A percentile compares a stretch with the other conserved stretches of the same genome.
These are phyloP conservation scores for Felis catus DNA, from an alignment of 2,113 vertebrate species.

Conservation along the genomic window DNA sequence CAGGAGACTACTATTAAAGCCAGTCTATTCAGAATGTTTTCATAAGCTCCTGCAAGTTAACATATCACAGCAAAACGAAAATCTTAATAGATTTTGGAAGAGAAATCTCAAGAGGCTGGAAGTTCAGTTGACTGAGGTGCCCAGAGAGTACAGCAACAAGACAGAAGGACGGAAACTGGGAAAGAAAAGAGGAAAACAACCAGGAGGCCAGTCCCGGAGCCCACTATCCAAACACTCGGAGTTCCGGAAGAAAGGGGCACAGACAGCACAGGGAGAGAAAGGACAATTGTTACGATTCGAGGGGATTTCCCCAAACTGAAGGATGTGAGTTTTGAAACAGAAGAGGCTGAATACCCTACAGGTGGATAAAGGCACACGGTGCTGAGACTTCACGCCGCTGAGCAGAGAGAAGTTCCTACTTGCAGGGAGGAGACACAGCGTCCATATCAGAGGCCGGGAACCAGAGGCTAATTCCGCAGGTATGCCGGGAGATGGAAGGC, in stretches of 20 bases:
- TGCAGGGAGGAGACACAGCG: not conserved
- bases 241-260: not conserved
- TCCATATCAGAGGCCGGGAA: not conserved
- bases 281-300: not conserved
- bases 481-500: not conserved
- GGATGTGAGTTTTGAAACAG: not conserved
- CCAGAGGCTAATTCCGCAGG: not conserved
- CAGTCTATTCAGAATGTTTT: not conserved
- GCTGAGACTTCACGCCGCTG: not conserved
- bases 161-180: not conserved
- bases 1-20: not conserved
- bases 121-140: not conserved
- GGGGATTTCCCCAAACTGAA: not conserved
- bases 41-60: constrained; percentile 2
- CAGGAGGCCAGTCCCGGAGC: not conserved
- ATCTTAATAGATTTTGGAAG: not conserved
- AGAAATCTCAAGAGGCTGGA: not conserved
- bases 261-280: not conserved
- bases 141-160: not conserved
- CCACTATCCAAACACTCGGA: not conserved
- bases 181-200: not conserved
- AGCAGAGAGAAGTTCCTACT: not conserved
- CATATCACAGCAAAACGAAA: not conserved
- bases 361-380: not conserved
- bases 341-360: not conserved